phyloP scores from a whole-genome alignment of 2,888 invertebrate genomes.

The Norana najaformis region DNA sequence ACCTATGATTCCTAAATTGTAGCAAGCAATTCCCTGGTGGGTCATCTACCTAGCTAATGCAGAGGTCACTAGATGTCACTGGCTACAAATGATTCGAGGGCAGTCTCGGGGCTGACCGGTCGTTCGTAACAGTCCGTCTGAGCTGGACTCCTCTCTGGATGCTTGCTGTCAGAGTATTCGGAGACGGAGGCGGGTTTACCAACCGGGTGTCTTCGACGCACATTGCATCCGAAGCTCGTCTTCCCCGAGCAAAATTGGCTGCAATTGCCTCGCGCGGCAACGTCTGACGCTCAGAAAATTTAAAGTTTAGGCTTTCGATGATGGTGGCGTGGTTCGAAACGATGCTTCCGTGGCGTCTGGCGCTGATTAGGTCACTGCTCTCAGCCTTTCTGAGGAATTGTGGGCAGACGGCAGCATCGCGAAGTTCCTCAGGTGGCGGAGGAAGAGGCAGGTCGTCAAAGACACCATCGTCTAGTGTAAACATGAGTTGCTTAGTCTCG shows the following conservation, averaged over 20 bases:
- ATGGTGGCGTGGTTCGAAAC: background rate
- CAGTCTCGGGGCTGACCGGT: conserved; percentile 6
- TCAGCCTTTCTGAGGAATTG: background rate
- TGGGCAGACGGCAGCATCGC: background rate
- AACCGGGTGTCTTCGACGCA: background rate
- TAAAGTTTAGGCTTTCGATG: background rate
- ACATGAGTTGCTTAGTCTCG: background rate
- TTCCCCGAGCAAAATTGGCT: background rate
- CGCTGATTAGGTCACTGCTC: background rate
- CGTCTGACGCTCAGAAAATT: conserved; percentile 2
- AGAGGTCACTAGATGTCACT: background rate
- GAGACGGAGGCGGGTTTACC: background rate
- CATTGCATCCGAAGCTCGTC: conserved; percentile 17
- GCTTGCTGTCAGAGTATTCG: background rate
- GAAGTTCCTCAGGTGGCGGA: background rate
- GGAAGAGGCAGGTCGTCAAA: conserved; percentile 10
- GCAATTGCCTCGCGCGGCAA: conserved; percentile 18
- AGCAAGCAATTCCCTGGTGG: background rate
- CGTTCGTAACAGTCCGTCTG: background rate
- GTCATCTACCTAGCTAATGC: background rate
- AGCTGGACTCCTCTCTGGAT: conserved; percentile 14
- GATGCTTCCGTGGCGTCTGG: background rate
- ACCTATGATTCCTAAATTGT: background rate
- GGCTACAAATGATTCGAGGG: background rate
- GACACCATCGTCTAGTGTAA: background rate